These are phyloP conservation scores for Stegostoma tigrinum DNA, from an alignment of 2,113 vertebrate genomes.

Conservation along the genomic window DNA sequence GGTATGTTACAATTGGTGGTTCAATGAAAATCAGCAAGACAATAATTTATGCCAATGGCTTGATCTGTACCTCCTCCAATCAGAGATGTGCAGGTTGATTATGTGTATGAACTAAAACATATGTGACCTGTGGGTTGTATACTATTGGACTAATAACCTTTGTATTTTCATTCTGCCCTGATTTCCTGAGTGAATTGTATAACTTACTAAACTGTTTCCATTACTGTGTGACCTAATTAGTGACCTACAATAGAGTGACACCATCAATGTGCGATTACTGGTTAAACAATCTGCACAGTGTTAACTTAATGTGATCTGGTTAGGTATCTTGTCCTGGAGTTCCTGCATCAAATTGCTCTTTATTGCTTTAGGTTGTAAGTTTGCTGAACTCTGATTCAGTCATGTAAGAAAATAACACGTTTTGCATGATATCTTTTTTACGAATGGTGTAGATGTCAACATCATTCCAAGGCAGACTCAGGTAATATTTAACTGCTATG, in stretches of 20 bases:
- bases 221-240: neutral
- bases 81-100: too few species aligned
- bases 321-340: neutral
- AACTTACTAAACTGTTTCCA: constrained; percentile 6
- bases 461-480: neutral
- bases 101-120: too few species aligned
- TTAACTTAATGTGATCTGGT: neutral
- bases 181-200: neutral
- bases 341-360: neutral
- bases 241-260: neutral
- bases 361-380: neutral
- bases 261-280: neutral
- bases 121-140: too few species aligned
- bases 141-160: neutral
- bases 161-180: neutral
- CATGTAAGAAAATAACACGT: neutral
- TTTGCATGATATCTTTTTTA: neutral
- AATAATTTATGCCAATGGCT: too few species aligned
- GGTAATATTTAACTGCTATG: neutral
- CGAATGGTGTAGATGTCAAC: too few species aligned
- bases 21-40: too few species aligned
- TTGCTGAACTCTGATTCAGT: neutral
- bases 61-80: too few species aligned
- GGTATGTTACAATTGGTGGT: too few species aligned
- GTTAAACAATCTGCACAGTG: neutral